Evolutionary conservation across 30 jellyfish, hydroid and myxozoan species (phyloP), one percentile per base, ranked within the genome.

Genomic region (Aurelia aurita): DNA sequence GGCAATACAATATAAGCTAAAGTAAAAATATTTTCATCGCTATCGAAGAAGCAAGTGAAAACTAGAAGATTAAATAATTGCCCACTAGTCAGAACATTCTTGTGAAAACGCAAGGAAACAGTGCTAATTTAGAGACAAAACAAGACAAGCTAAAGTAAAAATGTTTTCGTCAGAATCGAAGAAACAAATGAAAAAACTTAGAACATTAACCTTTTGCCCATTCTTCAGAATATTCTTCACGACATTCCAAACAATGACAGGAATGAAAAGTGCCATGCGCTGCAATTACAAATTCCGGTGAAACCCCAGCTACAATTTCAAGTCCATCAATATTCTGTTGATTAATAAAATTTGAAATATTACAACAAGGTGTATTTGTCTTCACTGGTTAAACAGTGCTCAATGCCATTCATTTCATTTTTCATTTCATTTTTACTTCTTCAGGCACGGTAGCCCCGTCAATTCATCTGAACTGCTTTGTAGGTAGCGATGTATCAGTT

Each of bases 231-330:
- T 91, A 78, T 20, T 67, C 82, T 22, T 82, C 60, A 14, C 51
- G n/a, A 64, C 97, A 87, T 43, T 15, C 72, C 65, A 84, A 20
- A 55, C 98, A 93, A 55, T 93, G 97, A 2, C 97, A 72, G 1
- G 94, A 27, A 39, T 76, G 85, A 62, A 87, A 93, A 43, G 96
- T 76, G 31, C 98, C 98, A 62, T 93, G 98, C 10, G 97, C 98
- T n/a, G 87, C 96, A 18, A 87, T 87, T 7, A 93, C 84, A 34
- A 45, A 53, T n/a, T 87, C 94, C 14, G 81, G 74, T 11, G 91
- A 69, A 21, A 93, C 51, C 4, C 97, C 98, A 60, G 98, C 98
- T 26, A 74, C 90, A 11, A 67, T 22, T 83, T 93, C 98, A 25
- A 93, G 80, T 19, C 98, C 98, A 88, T 93, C 98, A 44, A 93